Evolutionary conservation across 2,888 invertebrate genomes (phyloP), one percentile per base, ranked within the genome.

Genomic region (Diarsia mendica): DNA sequence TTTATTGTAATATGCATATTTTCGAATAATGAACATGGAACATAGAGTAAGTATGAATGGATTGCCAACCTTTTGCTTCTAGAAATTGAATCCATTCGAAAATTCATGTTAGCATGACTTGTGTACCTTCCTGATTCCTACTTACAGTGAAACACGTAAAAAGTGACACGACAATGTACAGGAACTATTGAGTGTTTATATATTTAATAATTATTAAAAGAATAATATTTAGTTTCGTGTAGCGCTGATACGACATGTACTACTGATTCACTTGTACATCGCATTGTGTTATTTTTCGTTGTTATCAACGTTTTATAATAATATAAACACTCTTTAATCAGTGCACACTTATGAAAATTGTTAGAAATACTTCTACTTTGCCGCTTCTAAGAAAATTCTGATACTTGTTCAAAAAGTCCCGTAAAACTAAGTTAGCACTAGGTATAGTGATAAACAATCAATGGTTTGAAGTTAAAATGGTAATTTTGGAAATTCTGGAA

Each of bases 201-300:
- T 61, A 39, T 70, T 61, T 48, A 23, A 48, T 74, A 64, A 53
- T 67, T 67, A 67, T 67, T 80, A 28, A 68, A 84, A 71, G 72
- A 49, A 48, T 83, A 87, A 88, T 82, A 88, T 88, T 87, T 80
- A n/a, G 84, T 66, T 81, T 78, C 46, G 51, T 10, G 33, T 66
- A 10, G 66, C 20, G 60, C 53, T 72, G 87, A 87, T 87, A 87
- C 68, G 79, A 75, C 87, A 87, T 87, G 88, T 86, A 58, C 72
- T 46, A 61, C 72, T 82, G 80, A 84, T 72, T 84, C 86, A 86
- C 70, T 53, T 66, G 63, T 48, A 63, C 61, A 67, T 46, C 48
- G 69, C 65, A 71, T 85, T 85, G 69, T 78, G 55, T 68, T 71
- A 60, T 70, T 79, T 73, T 68, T 73, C 82, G 65, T 71, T 82